Evolutionary conservation across 2,797 vertebrate species (phyloP).

Genomic region (Semaprochilodus insignis): DNA sequence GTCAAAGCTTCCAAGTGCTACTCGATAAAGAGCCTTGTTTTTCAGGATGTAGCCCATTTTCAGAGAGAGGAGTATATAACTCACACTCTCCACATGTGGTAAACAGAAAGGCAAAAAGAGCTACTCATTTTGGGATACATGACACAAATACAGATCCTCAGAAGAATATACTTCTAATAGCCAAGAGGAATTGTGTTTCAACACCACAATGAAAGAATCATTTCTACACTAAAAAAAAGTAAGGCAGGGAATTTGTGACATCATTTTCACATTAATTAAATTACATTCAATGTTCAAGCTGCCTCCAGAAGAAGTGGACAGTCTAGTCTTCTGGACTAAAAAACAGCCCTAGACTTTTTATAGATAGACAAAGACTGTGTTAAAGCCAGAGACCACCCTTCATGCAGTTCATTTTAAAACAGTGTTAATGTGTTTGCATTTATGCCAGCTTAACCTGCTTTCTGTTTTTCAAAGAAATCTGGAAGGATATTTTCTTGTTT

Average conservation of each 20-base stretch:
- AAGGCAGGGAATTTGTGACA: neutral
- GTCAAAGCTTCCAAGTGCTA: conserved; percentile 11
- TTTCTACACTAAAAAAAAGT: neutral
- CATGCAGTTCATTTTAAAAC: no score
- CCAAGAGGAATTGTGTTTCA: neutral
- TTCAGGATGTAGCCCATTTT: conserved; percentile 11
- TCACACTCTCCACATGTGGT: conserved; percentile 4
- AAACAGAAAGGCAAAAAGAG: neutral
- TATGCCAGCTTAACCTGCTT: no score
- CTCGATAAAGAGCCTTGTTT: neutral
- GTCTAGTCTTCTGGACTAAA: no score
- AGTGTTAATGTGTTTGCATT: no score
- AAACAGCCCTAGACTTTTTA: no score
- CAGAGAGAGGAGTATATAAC: neutral
- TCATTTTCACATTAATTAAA: no score
- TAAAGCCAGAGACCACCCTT: no score
- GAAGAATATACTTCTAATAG: neutral
- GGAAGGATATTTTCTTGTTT: no score
- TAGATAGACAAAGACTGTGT: no score
- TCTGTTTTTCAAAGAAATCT: no score
- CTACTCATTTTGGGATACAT: conserved; percentile 1
- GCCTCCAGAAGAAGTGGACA: no score
- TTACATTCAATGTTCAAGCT: no score
- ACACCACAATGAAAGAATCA: neutral
- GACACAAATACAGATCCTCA: neutral